Evolutionary conservation across 2,888 invertebrate species (phyloP), one percentile per base, ranked within the genome.

Genomic region (Corythucha ciliata): DNA sequence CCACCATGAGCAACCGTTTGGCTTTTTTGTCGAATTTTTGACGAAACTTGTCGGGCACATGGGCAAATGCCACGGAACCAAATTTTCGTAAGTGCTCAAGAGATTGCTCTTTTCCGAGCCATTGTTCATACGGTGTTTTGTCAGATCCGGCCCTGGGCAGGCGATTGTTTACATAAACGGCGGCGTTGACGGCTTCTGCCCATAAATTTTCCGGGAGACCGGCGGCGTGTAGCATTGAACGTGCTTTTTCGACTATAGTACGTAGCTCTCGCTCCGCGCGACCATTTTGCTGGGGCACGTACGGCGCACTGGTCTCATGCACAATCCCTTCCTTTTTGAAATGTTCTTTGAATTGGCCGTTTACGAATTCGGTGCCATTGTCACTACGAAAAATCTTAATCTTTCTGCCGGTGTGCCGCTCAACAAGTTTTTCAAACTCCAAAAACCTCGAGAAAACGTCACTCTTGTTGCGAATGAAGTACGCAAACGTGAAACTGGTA

Each of bases 81-180:
- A 56, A 56, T 16, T 48, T 39, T 36, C 50, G 4, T 14, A 57
- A 32, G 18, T 55, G 52, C 7, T 27, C 22, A 12, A 53, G 7
- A 53, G 44, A 37, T 14, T 40, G n/a, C 32, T 55, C 49, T 16
- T 22, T 18, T 14, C 34, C 22, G n/a, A 40, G n/a, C 52, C 52
- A 55, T 4, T 20, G 25, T 41, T 55, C 50, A 29, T 53, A 45
- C 6, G 53, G 57, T 4, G 29, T 45, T 26, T 32, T 39, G 16
- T 21, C 36, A 25, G 29, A 10, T 10, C 48, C 26, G 8, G 46
- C 27, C 18, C 48, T 53, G 16, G 57, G 50, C 4, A 42, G 42
- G 10, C 52, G 25, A 36, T 64, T 68, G 67, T 57, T 64, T 64
- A 59, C 65, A 65, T 60, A 57, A 29, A 54, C 49, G n/a, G 61